Conservation (phyloP, 2,113 vertebrate species). For the Acanthisitta chloris region DNA sequence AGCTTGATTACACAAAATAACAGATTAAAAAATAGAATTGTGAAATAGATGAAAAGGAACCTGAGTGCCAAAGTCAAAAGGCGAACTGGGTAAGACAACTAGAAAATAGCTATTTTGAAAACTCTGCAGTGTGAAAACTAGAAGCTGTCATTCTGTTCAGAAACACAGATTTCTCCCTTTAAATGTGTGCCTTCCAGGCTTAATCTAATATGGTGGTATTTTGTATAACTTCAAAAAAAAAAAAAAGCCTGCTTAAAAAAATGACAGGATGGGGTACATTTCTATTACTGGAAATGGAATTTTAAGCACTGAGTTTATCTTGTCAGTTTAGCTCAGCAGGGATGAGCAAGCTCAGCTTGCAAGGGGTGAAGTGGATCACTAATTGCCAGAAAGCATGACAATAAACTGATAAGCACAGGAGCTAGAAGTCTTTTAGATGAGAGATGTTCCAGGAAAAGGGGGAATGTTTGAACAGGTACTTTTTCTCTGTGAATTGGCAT, state of each 20-base stretch:
- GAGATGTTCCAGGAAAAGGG: not conserved
- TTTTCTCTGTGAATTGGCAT: not conserved
- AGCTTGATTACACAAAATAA: not conserved
- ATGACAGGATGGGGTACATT: not conserved
- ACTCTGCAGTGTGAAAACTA: not conserved
- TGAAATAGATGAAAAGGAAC: not conserved
- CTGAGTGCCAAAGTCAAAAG: not conserved
- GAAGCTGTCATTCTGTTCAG: not conserved
- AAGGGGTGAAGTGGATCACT: not conserved
- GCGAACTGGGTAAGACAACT: not conserved
- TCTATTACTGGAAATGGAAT: constrained; percentile 53
- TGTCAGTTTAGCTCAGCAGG: constrained; percentile 18
- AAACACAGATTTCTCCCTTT: not conserved
- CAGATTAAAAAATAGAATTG: not conserved
- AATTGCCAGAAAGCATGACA: constrained; percentile 8
- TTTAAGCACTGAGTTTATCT: constrained; percentile 39
- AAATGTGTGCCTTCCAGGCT: constrained; percentile 16
- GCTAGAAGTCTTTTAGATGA: not conserved
- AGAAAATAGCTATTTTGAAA: not conserved
- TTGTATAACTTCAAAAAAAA: not conserved
- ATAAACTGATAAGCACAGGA: not conserved
- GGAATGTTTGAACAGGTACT: constrained; percentile 40
- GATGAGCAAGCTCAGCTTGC: constrained; percentile 1
- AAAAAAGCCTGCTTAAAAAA: not conserved
- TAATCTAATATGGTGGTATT: not conserved